Percentiles rank a stretch among this genome's conserved stretches.
phyloP scores from a whole-genome alignment of 2,888 invertebrate genomes.

The Polydesmus complanatus region DNA sequence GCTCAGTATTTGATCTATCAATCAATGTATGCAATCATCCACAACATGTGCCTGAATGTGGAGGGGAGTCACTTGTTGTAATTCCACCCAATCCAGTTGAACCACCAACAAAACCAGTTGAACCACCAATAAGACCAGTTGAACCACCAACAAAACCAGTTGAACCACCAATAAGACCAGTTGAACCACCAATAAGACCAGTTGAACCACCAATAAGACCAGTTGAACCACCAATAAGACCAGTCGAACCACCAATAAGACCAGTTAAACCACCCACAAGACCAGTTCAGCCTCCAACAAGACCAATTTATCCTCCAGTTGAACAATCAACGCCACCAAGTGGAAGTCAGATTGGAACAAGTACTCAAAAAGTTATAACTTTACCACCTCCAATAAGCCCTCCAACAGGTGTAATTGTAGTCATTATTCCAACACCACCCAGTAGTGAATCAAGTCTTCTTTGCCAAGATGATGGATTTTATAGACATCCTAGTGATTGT shows the following conservation, averaged over 20 bases:
- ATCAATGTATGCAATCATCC: constrained; percentile 13
- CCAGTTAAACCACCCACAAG: background rate
- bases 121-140: background rate
- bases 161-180: background rate
- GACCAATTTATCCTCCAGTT: background rate
- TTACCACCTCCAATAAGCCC: background rate
- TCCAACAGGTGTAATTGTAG: background rate
- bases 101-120: background rate
- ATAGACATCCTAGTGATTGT: constrained; percentile 27
- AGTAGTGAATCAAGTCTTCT: background rate
- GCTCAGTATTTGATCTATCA: constrained; percentile 7
- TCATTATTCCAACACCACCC: background rate
- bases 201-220: background rate
- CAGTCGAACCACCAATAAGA: background rate
- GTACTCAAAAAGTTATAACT: background rate
- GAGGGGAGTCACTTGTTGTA: background rate
- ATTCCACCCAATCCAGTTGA: background rate
- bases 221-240: background rate
- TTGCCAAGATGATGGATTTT: constrained; percentile 20
- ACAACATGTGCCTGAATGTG: constrained; percentile 7
- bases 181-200: background rate
- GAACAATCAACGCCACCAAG: background rate
- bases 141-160: background rate
- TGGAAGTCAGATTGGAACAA: background rate
- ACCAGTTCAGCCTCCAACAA: background rate